Conservation (phyloP, 2,888 invertebrate genomes). For the Mesorhabditis spiculigera region DNA sequence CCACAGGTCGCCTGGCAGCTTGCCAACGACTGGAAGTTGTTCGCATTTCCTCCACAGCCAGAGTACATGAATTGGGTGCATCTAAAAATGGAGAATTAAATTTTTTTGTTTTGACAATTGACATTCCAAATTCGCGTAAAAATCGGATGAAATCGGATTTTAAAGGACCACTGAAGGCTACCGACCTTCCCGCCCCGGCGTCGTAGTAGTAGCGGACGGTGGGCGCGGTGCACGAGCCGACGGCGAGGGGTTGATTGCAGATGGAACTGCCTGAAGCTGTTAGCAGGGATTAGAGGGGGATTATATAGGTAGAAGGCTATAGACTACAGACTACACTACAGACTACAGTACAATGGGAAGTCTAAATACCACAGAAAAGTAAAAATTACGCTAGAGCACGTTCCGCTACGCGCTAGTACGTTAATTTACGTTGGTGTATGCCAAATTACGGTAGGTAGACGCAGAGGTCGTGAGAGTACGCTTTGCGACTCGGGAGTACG, state of each 20-base stretch:
- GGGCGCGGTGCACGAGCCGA: slow-evolving; percentile 49
- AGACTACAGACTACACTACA: not conserved
- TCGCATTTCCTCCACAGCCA: slow-evolving; percentile 51
- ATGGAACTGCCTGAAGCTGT: slow-evolving; percentile 40
- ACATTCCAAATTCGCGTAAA: no score
- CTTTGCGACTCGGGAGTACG: no score
- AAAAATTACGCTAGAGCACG: not conserved
- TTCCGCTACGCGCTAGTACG: no score
- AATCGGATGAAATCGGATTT: no score
- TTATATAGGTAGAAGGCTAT: not conserved
- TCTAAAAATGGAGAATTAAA: slow-evolving; percentile 10
- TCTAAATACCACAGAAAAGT: no score
- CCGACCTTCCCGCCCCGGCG: slow-evolving; percentile 34
- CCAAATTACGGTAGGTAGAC: no score
- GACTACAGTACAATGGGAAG: no score
- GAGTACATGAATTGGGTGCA: slow-evolving; percentile 44
- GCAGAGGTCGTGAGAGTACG: no score
- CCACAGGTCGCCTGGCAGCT: slow-evolving; percentile 53
- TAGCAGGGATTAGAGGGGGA: slow-evolving; percentile 7
- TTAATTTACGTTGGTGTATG: no score
- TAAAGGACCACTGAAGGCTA: not conserved
- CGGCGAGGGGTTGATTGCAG: slow-evolving; percentile 50
- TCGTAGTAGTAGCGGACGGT: slow-evolving; percentile 50
- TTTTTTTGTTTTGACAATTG: no score
- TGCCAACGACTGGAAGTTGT: slow-evolving; percentile 54